Evolutionary conservation across 2,797 vertebrate genomes (phyloP).

Genomic region (Trachops cirrhosus): DNA sequence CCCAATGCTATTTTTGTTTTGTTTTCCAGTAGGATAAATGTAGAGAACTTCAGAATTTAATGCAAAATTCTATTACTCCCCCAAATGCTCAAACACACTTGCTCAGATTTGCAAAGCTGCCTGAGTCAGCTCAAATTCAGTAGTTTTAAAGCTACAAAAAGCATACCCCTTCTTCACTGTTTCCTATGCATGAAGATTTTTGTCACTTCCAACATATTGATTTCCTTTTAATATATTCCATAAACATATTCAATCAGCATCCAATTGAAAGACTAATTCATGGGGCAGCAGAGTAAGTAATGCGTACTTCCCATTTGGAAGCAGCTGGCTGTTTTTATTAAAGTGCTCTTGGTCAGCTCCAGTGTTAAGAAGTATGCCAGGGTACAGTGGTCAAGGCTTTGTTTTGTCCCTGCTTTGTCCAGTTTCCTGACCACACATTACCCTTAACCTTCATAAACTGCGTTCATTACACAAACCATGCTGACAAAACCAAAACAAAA

Average conservation of each 20-base stretch:
- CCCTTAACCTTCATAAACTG: background rate
- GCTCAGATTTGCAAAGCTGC: background rate
- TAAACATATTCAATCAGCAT: background rate
- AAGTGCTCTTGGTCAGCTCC: conserved; percentile 22
- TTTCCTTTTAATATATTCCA: background rate
- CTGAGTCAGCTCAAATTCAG: background rate
- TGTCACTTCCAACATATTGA: conserved; percentile 26
- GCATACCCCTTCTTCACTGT: background rate
- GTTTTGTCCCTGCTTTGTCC: background rate
- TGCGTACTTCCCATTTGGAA: conserved; percentile 34
- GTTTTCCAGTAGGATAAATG: background rate
- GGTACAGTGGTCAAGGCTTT: background rate
- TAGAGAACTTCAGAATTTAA: conserved; percentile 26
- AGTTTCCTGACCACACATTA: background rate
- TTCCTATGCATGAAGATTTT: background rate
- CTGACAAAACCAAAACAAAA: background rate
- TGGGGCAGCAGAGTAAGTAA: background rate
- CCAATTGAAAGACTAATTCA: conserved; percentile 28
- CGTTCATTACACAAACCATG: background rate
- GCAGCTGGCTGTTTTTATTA: conserved; percentile 32
- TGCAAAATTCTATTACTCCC: background rate
- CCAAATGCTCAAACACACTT: background rate
- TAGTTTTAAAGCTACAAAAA: background rate
- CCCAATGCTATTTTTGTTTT: background rate
- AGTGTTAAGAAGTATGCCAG: background rate